A percentile compares a stretch with the other conserved stretches of the same genome.
phyloP scores from a whole-genome alignment of 2,888 invertebrate species.

The Harmothoe impar region DNA sequence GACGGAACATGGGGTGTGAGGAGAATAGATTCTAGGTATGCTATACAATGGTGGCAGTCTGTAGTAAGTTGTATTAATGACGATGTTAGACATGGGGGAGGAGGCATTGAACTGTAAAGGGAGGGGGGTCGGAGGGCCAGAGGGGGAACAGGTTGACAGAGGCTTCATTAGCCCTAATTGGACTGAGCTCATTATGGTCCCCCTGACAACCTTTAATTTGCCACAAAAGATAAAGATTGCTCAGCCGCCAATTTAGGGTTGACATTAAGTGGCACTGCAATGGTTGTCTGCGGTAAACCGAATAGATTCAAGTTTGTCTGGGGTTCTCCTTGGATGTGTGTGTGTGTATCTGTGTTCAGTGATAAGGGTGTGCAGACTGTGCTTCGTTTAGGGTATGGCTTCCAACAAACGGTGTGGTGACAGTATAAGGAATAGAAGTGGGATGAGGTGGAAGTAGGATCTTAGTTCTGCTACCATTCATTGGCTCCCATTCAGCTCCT shows the following conservation, averaged over 20 bases:
- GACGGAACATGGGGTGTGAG: background rate
- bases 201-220: constrained; percentile 31
- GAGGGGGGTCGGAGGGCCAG: background rate
- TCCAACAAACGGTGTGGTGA: background rate
- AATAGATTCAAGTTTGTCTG: background rate
- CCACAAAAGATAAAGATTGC: background rate
- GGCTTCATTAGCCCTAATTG: constrained; percentile 10
- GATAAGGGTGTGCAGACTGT: background rate
- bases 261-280: background rate
- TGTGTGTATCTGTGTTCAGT: background rate
- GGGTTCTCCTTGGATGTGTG: background rate
- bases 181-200: background rate
- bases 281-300: background rate
- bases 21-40: too few species aligned
- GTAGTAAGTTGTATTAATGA: background rate
- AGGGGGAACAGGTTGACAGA: background rate
- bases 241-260: too few species aligned
- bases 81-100: background rate
- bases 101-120: background rate
- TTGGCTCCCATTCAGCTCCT: constrained; percentile 12
- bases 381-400: background rate
- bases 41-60: background rate
- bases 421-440: background rate
- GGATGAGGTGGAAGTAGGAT: background rate
- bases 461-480: background rate